These are phyloP conservation scores for Molossus molossus DNA, from an alignment of 2,797 vertebrate genomes.

Conservation along the genomic window DNA sequence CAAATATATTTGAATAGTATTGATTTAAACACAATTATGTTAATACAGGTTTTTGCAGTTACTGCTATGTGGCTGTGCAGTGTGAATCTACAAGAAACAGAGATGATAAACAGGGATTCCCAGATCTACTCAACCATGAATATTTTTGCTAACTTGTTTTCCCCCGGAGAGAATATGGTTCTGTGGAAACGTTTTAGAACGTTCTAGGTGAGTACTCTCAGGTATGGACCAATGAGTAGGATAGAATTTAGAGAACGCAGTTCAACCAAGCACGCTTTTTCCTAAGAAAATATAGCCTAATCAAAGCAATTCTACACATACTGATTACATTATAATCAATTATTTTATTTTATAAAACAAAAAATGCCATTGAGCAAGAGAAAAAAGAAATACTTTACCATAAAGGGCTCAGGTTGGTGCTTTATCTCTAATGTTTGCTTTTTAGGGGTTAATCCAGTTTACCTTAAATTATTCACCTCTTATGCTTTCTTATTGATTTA, in stretches of 20 bases:
- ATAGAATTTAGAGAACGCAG: background rate
- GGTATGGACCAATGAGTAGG: background rate
- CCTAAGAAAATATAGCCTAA: slow-evolving; percentile 1
- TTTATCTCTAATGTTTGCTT: background rate
- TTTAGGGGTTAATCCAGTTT: background rate
- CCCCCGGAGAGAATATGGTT: background rate
- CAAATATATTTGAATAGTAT: slow-evolving; percentile 1
- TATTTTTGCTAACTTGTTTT: background rate
- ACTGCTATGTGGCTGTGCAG: background rate
- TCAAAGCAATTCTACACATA: slow-evolving; percentile 23
- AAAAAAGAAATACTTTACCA: background rate
- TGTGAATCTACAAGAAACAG: background rate
- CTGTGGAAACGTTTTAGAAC: background rate
- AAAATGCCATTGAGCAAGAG: background rate
- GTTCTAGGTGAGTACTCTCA: background rate
- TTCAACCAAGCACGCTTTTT: background rate
- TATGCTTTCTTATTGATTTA: background rate
- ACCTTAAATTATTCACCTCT: background rate
- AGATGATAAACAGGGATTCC: background rate
- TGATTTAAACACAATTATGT: background rate
- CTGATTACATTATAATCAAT: background rate
- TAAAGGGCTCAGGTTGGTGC: background rate
- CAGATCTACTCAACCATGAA: background rate
- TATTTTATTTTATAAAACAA: background rate
- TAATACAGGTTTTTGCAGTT: background rate